Evolutionary conservation across 2,113 vertebrate species (phyloP).

Genomic region (Pholis gunnellus): DNA sequence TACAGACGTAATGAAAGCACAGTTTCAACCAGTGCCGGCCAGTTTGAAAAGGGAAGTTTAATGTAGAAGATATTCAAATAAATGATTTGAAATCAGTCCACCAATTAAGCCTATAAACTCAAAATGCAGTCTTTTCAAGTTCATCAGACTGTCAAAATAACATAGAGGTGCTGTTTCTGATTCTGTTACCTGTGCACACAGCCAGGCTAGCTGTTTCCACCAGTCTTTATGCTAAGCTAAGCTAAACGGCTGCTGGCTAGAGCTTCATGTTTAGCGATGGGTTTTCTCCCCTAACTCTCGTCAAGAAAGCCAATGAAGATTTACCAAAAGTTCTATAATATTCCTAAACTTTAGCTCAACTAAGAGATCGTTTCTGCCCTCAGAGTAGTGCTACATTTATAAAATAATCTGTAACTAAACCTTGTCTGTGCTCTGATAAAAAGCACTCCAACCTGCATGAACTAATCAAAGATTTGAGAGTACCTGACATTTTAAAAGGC

Average conservation of each 20-base stretch:
- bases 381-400: neutral
- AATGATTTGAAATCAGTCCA: too few relatives aligned
- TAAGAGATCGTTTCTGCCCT: neutral
- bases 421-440: slow-evolving; percentile 7
- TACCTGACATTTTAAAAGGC: slow-evolving; percentile 45
- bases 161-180: neutral
- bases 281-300: too few relatives aligned
- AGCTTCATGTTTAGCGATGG: neutral
- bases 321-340: too few relatives aligned
- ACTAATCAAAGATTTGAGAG: slow-evolving; percentile 25
- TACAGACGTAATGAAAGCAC: slow-evolving; percentile 1
- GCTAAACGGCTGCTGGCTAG: neutral
- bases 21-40: neutral
- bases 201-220: too few relatives aligned
- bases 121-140: too few relatives aligned
- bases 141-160: neutral
- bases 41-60: neutral
- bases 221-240: too few relatives aligned
- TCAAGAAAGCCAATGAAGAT: too few relatives aligned
- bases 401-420: slow-evolving; percentile 2
- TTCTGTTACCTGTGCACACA: too few relatives aligned
- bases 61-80: too few relatives aligned
- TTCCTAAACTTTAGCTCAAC: neutral
- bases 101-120: neutral
- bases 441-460: neutral